Base-by-base conservation (phyloP, 1,140 invertebrate species). In the Goniozus legneri region DNA sequence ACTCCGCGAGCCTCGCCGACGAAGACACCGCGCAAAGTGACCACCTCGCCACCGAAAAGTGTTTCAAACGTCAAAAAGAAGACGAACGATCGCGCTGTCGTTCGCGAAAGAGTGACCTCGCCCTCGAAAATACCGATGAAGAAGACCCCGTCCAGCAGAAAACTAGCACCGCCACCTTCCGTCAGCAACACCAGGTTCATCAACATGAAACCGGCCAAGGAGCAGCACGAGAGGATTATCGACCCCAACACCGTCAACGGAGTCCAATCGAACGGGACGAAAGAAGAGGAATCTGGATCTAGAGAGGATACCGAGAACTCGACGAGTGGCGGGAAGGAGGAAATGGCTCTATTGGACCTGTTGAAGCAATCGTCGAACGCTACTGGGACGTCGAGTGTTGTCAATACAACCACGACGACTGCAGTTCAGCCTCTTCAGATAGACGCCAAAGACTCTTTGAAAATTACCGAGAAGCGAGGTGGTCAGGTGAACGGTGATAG, bases 391-490 rank as follows among this genome's bases (percentile, higher is more conserved):
- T 69, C 64, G 1, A 76, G 71, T 35, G 63, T 76, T 7, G 73
- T 76, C 8, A 75, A 64, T 20, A 72, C 71, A 1, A 74, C 73
- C 1, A 66, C 73, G 1, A 65, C 65, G 0, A 73, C 74, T 1
- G 74, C 71, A 0, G 71, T 73, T 0, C 62, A 74, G 21, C 72
- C 73, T 1, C 50, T 75, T 3, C 53, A 71, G 18, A 70, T 75
- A 24, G 69, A 73, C 36, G 46, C 42, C 12, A 34, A n/a, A 30
- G 24, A 27, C 10, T 35, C 33, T n/a, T n/a, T n/a, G n/a, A n/a
- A n/a, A n/a, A n/a, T n/a, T n/a, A n/a, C n/a, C n/a, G n/a, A n/a
- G n/a, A n/a, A n/a, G n/a, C n/a, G n/a, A n/a, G n/a, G n/a, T n/a
- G n/a, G n/a, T n/a, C n/a, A n/a, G n/a, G n/a, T n/a, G n/a, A n/a